Base-by-base conservation (phyloP, 2,113 vertebrate genomes). In the Peromyscus californicus region DNA sequence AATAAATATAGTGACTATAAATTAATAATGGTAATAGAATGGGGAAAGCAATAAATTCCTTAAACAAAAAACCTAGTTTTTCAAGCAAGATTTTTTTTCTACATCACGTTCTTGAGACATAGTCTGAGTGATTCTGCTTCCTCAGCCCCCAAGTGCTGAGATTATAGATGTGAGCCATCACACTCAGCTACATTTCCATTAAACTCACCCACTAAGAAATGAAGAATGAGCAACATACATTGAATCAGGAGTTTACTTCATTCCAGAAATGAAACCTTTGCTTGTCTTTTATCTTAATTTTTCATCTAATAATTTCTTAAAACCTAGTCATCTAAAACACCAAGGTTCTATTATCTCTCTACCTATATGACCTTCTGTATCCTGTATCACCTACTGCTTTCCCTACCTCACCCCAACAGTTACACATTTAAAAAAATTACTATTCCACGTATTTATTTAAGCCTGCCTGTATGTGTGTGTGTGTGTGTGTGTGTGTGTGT, bases 271-370 rank as follows among this genome's bases (percentile, higher is more conserved):
- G 79, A 96, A 94, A 95, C 59, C 1, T 95, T 86, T 96, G 36
- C 29, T 86, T 95, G 86, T 90, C 72, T 93, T 84, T 96, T 84
- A 87, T 48, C 33, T 94, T 94, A 86, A 92, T 93, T 76, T 69
- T 80, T 8, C 72, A 90, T 80, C 15, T 65, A 33, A 57, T 57
- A n/a, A 94, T 90, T 16, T 88, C 87, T 90, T 72, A 39, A 95
- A 94, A 94, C 89, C 2, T 39, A 39, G 94, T 82, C 45, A 95
- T 29, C 54, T 86, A 89, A 84, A 96, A 95, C 39, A 61, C 48
- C 9, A 86, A 80, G 33, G 88, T 84, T 92, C 80, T 89, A 1
- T 39, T 76, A 7, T 33, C 31, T 79, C 39, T 80, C 63, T 91
- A 72, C 57, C 89, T 36, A 89, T 31, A 89, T 15, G 48, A 90